These are phyloP conservation scores for Alosa sapidissima DNA, from an alignment of 2,797 vertebrate species.

Conservation along the genomic window DNA sequence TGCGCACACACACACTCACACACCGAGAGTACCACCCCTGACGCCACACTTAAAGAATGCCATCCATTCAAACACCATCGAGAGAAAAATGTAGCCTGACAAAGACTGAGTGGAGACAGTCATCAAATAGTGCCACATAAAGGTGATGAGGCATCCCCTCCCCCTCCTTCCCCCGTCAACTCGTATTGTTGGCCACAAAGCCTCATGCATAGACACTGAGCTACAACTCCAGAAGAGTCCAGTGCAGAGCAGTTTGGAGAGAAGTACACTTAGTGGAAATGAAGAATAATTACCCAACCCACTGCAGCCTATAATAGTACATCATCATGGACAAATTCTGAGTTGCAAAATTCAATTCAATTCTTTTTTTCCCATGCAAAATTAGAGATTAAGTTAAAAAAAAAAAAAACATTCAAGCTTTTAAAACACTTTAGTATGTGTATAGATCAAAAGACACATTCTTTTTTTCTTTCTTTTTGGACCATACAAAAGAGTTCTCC, in stretches of 20 bases:
- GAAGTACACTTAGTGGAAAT: neutral
- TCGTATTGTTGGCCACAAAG: slow-evolving; percentile 16
- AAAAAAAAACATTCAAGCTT: neutral
- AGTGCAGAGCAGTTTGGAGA: neutral
- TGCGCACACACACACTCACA: slow-evolving; percentile 20
- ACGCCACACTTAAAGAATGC: slow-evolving; percentile 64
- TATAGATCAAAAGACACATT: neutral
- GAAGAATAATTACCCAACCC: neutral
- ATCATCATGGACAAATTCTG: neutral
- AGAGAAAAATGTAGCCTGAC: slow-evolving; percentile 58
- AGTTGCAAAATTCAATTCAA: neutral
- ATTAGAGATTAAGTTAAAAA: neutral
- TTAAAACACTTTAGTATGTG: neutral
- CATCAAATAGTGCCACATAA: slow-evolving; percentile 50
- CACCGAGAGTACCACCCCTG: slow-evolving; percentile 43
- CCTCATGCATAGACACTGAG: neutral
- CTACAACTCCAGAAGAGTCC: neutral
- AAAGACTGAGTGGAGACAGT: slow-evolving; percentile 57
- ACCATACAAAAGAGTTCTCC: slow-evolving; percentile 46
- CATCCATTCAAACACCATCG: slow-evolving; percentile 60
- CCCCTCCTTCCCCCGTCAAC: neutral
- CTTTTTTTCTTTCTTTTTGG: neutral
- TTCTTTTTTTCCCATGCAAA: neutral
- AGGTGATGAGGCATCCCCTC: slow-evolving; percentile 40
- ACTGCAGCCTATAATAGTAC: neutral